A percentile compares a stretch with the other conserved stretches of the same genome.
These are phyloP conservation scores for Chirona hameri DNA, from an alignment of 2,888 invertebrate genomes.

Conservation along the genomic window DNA sequence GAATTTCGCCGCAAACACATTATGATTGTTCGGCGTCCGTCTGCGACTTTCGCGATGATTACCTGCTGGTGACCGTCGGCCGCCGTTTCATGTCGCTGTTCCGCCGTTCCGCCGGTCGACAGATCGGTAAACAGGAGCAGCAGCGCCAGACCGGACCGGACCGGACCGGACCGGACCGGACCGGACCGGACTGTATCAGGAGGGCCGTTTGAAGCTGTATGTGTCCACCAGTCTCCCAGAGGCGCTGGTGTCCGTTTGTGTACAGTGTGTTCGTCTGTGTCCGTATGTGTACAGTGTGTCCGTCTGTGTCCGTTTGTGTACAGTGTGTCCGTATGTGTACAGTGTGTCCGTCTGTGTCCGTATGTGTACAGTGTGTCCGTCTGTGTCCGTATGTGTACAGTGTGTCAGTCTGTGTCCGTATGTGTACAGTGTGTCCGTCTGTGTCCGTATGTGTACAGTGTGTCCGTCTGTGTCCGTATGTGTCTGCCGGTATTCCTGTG, in stretches of 20 bases:
- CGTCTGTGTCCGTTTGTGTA: not conserved
- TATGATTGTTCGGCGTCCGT: constrained; percentile 12
- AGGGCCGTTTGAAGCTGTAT: not conserved
- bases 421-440: not conserved
- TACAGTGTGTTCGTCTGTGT: not conserved
- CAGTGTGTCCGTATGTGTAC: too few relatives aligned
- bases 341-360: not conserved
- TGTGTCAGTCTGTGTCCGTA: not conserved
- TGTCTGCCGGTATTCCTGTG: not conserved
- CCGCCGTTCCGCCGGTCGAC: too few relatives aligned
- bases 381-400: not conserved
- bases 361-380: not conserved
- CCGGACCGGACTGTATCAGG: too few relatives aligned
- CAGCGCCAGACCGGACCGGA: not conserved
- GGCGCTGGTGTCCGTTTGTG: too few relatives aligned
- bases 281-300: not conserved
- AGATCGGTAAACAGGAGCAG: not conserved
- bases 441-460: not conserved
- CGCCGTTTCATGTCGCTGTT: not conserved
- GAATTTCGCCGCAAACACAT: constrained; percentile 14
- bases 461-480: not conserved
- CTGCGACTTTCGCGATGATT: not conserved
- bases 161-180: not conserved
- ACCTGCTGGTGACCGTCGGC: not conserved
- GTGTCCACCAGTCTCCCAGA: not conserved